Base-by-base conservation (phyloP, 2,888 invertebrate species). In the Catocala sponsa region DNA sequence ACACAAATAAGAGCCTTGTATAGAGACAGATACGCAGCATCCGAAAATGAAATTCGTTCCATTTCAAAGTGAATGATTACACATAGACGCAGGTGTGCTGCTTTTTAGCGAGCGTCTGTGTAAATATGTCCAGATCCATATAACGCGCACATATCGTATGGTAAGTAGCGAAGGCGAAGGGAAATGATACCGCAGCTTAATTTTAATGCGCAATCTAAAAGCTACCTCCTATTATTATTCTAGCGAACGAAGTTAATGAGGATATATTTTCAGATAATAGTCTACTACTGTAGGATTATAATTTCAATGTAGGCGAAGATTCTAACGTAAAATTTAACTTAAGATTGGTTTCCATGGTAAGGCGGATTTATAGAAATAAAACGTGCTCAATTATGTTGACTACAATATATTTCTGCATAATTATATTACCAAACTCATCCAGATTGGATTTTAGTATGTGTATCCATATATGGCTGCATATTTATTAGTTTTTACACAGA, bases 21-120 rank as follows among this genome's bases (percentile, higher is more conserved):
- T 43, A 59, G 48, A 52, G 35, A 61, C 62, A 35, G 49, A 51
- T 42, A 35, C 48, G 32, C 52, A 55, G 49, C 54, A 55, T 65
- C 62, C 64, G 68, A 55, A 53, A 48, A 50, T 72, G 57, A 58
- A 58, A 72, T 81, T 75, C 59, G 65, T 65, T 48, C 74, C 64
- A 76, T 79, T 82, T 76, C 69, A 71, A 78, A 78, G 74, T 81
- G 78, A 81, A 82, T 78, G 77, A 85, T 83, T 82, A 81, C 79
- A 78, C 71, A 74, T 70, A 75, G 74, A 67, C 66, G 74, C 80
- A 84, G 82, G 76, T 80, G 81, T 73, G 79, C 65, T 73, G 69
- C 60, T 77, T 78, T 76, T 78, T 68, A 70, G 70, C 63, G 69
- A 71, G 65, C 70, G 59, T 72, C 66, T 69, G 67, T 68, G 67